phyloP scores from a whole-genome alignment of 2,113 vertebrate genomes.

The Corythoichthys intestinalis region DNA sequence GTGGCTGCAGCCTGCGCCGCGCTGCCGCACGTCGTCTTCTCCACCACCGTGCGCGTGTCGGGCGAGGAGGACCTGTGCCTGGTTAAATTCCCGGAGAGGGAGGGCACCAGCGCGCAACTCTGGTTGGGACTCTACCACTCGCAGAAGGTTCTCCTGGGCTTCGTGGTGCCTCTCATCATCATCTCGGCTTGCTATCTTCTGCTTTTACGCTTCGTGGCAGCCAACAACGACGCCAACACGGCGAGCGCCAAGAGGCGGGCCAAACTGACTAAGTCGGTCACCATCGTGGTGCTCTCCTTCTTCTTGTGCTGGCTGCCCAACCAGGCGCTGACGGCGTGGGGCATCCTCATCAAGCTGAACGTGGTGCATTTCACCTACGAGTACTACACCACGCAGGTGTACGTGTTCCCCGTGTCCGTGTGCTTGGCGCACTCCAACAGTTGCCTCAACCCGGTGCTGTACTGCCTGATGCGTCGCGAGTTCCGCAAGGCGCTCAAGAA shows the following conservation, averaged over 20 bases:
- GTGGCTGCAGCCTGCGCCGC: constrained; percentile 78
- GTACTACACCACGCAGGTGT: constrained; percentile 89
- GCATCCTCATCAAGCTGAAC: constrained; percentile 93
- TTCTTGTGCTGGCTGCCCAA: constrained; percentile 97
- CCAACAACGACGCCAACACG: constrained; percentile 75
- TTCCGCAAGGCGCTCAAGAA: constrained; percentile 88
- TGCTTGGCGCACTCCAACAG: constrained; percentile 96
- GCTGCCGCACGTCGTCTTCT: constrained; percentile 87
- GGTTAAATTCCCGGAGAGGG: constrained; percentile 82
- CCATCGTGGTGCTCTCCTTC: constrained; percentile 89
- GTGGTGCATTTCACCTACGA: constrained; percentile 84
- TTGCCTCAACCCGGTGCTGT: constrained; percentile 92
- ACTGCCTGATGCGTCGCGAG: constrained; percentile 92
- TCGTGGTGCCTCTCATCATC: constrained; percentile 80
- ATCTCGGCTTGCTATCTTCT: constrained; percentile 87
- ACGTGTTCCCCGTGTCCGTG: constrained; percentile 88
- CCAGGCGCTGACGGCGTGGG: constrained; percentile 91
- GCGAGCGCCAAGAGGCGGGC: constrained; percentile 82
- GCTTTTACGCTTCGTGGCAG: constrained; percentile 84
- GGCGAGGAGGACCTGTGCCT: constrained; percentile 89
- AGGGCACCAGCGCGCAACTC: constrained; percentile 76
- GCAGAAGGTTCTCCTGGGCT: constrained; percentile 91
- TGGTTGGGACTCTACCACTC: constrained; percentile 91
- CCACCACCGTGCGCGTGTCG: constrained; percentile 82
- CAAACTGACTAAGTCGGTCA: constrained; percentile 90